A percentile compares a stretch with the other conserved stretches of the same genome.
Conservation (phyloP, 2,797 vertebrate species). For the Nannoperca obscura region DNA sequence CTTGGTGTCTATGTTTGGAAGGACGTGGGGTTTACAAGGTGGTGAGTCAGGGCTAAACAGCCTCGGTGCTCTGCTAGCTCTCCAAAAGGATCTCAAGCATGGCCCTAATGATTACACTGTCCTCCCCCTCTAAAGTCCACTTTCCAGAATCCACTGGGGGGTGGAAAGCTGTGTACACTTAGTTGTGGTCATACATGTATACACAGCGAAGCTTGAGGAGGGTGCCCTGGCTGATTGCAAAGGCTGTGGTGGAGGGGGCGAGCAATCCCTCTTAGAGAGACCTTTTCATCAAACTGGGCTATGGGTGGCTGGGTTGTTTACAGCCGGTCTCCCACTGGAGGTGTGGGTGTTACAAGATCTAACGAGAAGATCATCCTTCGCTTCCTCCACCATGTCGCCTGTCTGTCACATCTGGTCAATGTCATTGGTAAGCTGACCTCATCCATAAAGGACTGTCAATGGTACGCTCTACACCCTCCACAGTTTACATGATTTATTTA, state of each 20-base stretch:
- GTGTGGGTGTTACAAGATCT: constrained; percentile 59
- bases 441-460: constrained; percentile 36
- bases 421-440: constrained; percentile 32
- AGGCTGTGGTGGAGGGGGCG: constrained; percentile 52
- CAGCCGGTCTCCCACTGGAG: constrained; percentile 56
- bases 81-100: constrained; percentile 74
- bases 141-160: constrained; percentile 60
- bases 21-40: constrained; percentile 29
- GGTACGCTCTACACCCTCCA: constrained; percentile 16
- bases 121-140: constrained; percentile 53
- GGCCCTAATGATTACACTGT: constrained; percentile 74
- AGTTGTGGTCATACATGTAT: constrained; percentile 69
- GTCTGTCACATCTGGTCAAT: constrained; percentile 61
- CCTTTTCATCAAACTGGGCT: constrained; percentile 78
- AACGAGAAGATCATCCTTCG: constrained; percentile 53
- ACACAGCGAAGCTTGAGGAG: constrained; percentile 59
- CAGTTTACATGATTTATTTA: constrained; percentile 54
- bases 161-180: constrained; percentile 62
- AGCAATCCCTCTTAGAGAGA: constrained; percentile 69
- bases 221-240: constrained; percentile 64
- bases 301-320: constrained; percentile 71
- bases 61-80: constrained; percentile 63
- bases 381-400: constrained; percentile 23
- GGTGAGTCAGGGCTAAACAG: constrained; percentile 73
- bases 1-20: constrained; percentile 52